Evolutionary conservation across 2,113 vertebrate genomes (phyloP).

Genomic region (Taurulus bubalis): DNA sequence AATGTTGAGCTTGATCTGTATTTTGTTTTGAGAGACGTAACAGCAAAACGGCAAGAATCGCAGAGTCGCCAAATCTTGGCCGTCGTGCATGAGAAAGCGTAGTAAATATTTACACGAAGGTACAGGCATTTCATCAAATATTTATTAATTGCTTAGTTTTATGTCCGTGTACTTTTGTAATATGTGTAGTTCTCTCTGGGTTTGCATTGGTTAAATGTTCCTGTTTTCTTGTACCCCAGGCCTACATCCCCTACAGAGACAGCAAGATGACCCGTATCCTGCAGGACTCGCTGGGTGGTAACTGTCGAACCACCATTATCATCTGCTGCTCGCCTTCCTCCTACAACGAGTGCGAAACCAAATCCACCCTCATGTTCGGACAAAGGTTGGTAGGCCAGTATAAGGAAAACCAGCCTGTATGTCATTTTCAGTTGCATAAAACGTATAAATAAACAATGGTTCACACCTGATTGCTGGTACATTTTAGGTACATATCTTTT

Average conservation of each 20-base stretch:
- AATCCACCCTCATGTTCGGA: slow-evolving; percentile 95
- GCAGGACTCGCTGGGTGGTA: slow-evolving; percentile 96
- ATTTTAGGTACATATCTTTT: not conserved
- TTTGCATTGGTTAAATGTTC: not conserved
- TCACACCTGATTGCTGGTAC: not conserved
- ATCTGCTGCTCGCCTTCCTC: slow-evolving; percentile 98
- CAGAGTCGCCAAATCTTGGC: no score
- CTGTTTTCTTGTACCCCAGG: slow-evolving; percentile 72
- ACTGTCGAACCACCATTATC: slow-evolving; percentile 97
- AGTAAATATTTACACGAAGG: no score
- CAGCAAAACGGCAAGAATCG: no score
- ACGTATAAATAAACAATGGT: no score
- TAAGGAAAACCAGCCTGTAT: not conserved
- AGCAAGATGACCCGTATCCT: slow-evolving; percentile 99
- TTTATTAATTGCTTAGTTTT: no score
- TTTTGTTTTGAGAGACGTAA: no score
- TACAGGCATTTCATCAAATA: no score
- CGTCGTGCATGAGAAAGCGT: no score
- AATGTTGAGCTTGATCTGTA: no score
- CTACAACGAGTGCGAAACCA: slow-evolving; percentile 94
- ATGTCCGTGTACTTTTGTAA: no score
- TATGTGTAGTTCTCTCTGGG: no score
- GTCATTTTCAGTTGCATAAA: no score
- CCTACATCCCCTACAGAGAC: slow-evolving; percentile 96
- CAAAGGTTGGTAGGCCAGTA: slow-evolving; percentile 85